Conservation (phyloP, 1,140 invertebrate species). For the Diabrotica undecimpunctata region DNA sequence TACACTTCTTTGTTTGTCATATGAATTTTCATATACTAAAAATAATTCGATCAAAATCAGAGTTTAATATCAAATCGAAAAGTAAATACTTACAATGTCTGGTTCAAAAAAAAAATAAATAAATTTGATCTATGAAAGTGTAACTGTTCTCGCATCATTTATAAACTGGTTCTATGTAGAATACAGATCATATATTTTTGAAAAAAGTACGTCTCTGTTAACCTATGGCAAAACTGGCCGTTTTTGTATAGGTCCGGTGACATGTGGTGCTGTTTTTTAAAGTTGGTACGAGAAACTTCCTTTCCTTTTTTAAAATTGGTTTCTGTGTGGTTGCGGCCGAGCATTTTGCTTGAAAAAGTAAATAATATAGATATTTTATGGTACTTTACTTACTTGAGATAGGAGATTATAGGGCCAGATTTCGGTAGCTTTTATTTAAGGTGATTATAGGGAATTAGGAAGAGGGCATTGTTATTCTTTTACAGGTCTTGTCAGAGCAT, state of each 20-base stretch:
- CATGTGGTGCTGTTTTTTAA: conserved; percentile 21
- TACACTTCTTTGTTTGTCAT: no score
- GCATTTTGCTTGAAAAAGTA: conserved; percentile 19
- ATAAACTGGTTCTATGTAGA: no score
- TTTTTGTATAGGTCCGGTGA: conserved; percentile 10
- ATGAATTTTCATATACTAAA: no score
- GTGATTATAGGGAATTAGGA: conserved; percentile 23
- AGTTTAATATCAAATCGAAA: no score
- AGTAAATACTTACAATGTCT: no score
- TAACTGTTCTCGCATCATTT: no score
- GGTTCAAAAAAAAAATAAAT: no score
- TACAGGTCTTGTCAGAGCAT: conserved; percentile 10
- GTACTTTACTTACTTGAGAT: conserved; percentile 22
- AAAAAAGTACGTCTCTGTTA: neutral
- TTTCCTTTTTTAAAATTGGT: conserved; percentile 18
- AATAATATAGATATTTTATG: conserved; percentile 24
- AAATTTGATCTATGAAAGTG: no score
- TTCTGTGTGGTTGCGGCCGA: conserved; percentile 19
- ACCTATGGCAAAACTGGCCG: conserved; percentile 1
- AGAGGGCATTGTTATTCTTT: conserved; percentile 19
- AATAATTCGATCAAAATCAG: no score
- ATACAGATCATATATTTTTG: neutral
- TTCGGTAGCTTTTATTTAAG: conserved; percentile 24
- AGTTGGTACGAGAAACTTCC: conserved; percentile 11
- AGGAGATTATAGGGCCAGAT: conserved; percentile 18